Base-by-base conservation (phyloP, 92 coral and sea anemone genomes). In the Siderastrea siderea region DNA sequence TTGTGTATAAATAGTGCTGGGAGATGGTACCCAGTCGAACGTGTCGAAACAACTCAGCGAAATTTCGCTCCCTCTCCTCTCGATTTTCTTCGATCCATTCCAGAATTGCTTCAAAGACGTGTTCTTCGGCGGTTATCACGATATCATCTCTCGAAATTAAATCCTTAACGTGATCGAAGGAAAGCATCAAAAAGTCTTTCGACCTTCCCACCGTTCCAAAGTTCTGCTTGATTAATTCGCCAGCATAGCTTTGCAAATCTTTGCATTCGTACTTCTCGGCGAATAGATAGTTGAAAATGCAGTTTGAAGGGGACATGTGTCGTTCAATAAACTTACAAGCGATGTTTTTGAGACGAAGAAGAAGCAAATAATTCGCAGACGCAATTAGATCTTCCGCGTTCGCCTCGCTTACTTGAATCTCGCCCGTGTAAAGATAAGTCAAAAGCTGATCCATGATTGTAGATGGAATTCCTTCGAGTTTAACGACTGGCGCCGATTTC, bases 251-350 rank as follows among this genome's bases (percentile, higher is more conserved):
- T 66, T 92, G 89, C 50, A 97, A 57, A 10, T 96, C 94, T 49
- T 75, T 85, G 81, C 99, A 97, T 38, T 97, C 93, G 86, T 93
- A 97, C 68, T 90, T 93, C 72, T 94, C 98, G 16, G 96, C 98
- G 78, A 93, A 92, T 17, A 90, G 79, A 77, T 88, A 94, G 81
- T 81, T 87, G 19, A 87, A 91, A 47, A 97, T 74, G 47, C 95
- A 94, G 81, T 94, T 97, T 13, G 97, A 93, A 16, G 95, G 80
- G 51, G 93, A 82, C 71, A 91, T 89, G 49, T 93, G 89, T 7
- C 87, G 92, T 67, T 95, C 97, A 53, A 95, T 70, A 77, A 92
- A 91, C 57, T 91, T 91, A 74, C 99, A 89, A 38, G 98, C 97
- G 11, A 90, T 68, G 71, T 77, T 80, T 63, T 97, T 97, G 14